These are phyloP conservation scores for Apis laboriosa DNA, from an alignment of 1,140 invertebrate genomes.

Conservation along the genomic window DNA sequence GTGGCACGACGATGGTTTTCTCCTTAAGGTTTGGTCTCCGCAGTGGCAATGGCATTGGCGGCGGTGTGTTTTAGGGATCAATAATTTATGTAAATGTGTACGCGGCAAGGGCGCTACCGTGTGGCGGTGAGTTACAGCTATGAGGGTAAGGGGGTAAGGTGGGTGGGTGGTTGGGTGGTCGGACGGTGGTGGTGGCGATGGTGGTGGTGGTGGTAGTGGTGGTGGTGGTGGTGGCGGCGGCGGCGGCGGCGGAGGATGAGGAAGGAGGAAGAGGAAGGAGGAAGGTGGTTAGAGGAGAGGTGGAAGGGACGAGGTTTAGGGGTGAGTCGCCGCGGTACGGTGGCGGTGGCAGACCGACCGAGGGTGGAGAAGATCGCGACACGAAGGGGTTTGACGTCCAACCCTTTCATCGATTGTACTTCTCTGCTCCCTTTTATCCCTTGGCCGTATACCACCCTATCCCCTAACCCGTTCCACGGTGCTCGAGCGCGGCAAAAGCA, in stretches of 20 bases:
- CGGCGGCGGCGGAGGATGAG: slow-evolving; percentile 2
- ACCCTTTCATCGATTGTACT: slow-evolving; percentile 80
- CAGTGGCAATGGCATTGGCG: slow-evolving; percentile 78
- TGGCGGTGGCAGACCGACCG: slow-evolving; percentile 60
- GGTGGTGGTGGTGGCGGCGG: background rate
- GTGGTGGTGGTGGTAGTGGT: background rate
- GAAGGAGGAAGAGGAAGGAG: slow-evolving; percentile 11
- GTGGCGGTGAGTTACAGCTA: slow-evolving; percentile 80
- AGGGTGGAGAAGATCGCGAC: slow-evolving; percentile 74
- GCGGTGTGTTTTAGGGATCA: slow-evolving; percentile 80
- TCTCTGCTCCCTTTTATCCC: slow-evolving; percentile 77
- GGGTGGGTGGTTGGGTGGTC: slow-evolving; percentile 63
- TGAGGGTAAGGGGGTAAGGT: slow-evolving; percentile 66
- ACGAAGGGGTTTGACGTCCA: slow-evolving; percentile 80
- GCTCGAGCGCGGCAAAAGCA: slow-evolving; percentile 66
- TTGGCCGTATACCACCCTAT: slow-evolving; percentile 64
- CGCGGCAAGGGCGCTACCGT: slow-evolving; percentile 79
- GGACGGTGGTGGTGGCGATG: slow-evolving; percentile 53
- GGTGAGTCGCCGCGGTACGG: slow-evolving; percentile 59
- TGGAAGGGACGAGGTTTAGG: slow-evolving; percentile 48
- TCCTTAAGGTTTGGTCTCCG: slow-evolving; percentile 65
- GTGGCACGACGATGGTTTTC: slow-evolving; percentile 45
- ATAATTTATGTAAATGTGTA: slow-evolving; percentile 82
- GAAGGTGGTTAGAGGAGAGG: slow-evolving; percentile 51
- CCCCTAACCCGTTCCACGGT: slow-evolving; percentile 54